These are phyloP conservation scores for Bursaphelenchus mucronatus DNA, from an alignment of 1,140 invertebrate species.

Conservation along the genomic window DNA sequence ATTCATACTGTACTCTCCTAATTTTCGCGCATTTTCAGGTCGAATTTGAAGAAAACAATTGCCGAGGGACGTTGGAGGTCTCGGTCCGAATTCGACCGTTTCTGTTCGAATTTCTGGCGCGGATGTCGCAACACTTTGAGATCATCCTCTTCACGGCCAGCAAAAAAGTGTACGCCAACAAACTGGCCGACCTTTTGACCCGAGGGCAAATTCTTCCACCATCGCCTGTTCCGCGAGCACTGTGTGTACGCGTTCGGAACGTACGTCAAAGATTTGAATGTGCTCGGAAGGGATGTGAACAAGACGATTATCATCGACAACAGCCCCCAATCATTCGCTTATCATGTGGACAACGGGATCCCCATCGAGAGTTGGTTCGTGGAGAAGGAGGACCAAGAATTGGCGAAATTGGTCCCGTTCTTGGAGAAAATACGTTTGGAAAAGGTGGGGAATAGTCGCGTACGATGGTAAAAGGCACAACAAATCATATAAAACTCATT, in stretches of 20 bases:
- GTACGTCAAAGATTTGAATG: constrained; percentile 91
- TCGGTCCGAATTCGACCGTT: constrained; percentile 85
- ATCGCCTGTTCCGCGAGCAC: constrained; percentile 84
- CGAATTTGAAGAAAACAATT: constrained; percentile 14
- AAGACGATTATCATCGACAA: constrained; percentile 89
- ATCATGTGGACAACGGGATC: constrained; percentile 90
- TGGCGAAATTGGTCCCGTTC: constrained; percentile 87
- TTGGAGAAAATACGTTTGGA: constrained; percentile 72
- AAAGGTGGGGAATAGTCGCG: too few relatives aligned
- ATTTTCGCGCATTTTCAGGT: constrained; percentile 51
- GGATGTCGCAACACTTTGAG: constrained; percentile 82
- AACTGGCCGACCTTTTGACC: constrained; percentile 86
- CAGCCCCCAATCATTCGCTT: constrained; percentile 84
- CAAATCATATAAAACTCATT: too few relatives aligned
- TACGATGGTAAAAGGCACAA: too few relatives aligned
- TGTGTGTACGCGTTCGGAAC: constrained; percentile 91
- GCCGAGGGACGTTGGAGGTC: constrained; percentile 65
- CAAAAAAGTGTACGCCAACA: constrained; percentile 90
- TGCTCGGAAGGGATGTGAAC: constrained; percentile 82
- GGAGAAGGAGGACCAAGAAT: constrained; percentile 79
- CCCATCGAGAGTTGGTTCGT: constrained; percentile 96
- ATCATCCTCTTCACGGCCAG: constrained; percentile 93
- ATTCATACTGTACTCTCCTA: too few relatives aligned
- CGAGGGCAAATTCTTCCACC: constrained; percentile 73
- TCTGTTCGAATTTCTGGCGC: constrained; percentile 84